Conservation (phyloP, 2,113 vertebrate genomes). For the Colistium nudipinnis region DNA sequence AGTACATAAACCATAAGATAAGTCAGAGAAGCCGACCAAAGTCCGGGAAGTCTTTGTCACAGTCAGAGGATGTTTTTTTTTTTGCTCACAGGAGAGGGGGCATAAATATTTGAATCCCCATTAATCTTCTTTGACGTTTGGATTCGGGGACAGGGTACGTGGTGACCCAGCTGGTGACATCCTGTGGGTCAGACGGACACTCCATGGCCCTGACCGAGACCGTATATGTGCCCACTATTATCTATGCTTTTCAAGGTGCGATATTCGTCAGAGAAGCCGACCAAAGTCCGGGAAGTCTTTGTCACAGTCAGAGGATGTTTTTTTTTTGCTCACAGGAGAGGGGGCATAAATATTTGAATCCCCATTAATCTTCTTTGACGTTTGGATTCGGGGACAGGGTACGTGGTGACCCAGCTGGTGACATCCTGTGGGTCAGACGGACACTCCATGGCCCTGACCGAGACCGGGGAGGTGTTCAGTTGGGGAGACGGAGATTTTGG, state of each 20-base stretch:
- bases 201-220: constrained; percentile 85
- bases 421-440: constrained; percentile 86
- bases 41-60: too few relatives aligned
- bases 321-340: constrained; percentile 8
- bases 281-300: too few relatives aligned
- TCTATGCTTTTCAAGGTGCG: constrained; percentile 84
- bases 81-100: too few relatives aligned
- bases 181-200: constrained; percentile 85
- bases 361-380: neutral
- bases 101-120: too few relatives aligned
- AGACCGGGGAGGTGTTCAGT: constrained; percentile 86
- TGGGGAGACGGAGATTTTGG: constrained; percentile 88
- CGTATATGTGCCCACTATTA: constrained; percentile 82
- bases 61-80: too few relatives aligned
- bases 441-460: constrained; percentile 85
- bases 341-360: neutral
- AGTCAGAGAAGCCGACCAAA: too few relatives aligned
- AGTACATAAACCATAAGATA: too few relatives aligned
- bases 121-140: neutral
- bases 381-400: constrained; percentile 67
- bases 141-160: constrained; percentile 77
- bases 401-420: constrained; percentile 84
- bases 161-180: constrained; percentile 84
- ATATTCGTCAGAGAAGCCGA: too few relatives aligned
- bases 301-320: too few relatives aligned